phyloP scores from a whole-genome alignment of 2,888 invertebrate species.

The Latrodectus elegans region DNA sequence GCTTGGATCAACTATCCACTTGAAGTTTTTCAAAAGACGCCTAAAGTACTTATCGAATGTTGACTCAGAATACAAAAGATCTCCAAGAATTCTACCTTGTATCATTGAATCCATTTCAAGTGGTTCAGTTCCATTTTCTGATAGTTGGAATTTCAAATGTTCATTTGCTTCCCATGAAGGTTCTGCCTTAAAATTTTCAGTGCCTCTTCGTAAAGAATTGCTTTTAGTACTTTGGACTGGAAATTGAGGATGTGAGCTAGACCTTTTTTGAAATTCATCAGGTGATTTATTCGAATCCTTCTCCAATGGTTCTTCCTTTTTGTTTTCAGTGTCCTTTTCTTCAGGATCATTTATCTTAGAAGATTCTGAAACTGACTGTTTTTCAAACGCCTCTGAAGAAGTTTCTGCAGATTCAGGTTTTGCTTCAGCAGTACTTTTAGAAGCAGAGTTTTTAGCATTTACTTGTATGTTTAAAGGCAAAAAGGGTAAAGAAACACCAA shows the following conservation, averaged over 20 bases:
- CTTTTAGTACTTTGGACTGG: no score
- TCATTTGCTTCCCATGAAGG: no score
- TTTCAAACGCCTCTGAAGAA: not conserved
- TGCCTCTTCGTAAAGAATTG: no score
- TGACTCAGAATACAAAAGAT: constrained; percentile 31
- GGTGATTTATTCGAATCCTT: no score
- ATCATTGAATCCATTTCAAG: not conserved
- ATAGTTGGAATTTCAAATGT: no score
- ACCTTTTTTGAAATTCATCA: not conserved
- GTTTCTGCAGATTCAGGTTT: not conserved
- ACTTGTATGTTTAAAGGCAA: constrained; percentile 22
- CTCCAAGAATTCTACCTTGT: constrained; percentile 18
- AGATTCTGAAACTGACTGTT: not conserved
- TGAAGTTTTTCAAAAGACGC: constrained; percentile 8
- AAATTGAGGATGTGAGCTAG: not conserved
- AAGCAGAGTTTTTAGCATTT: not conserved
- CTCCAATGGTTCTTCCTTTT: no score
- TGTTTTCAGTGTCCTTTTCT: not conserved
- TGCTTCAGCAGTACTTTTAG: not conserved
- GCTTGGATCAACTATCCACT: constrained; percentile 22
- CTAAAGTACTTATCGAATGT: constrained; percentile 21
- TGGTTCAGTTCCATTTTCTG: not conserved
- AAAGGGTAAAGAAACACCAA: constrained; percentile 23
- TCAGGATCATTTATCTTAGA: not conserved
- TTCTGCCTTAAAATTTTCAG: no score